Percentiles rank a stretch among this genome's conserved stretches.
phyloP scores from a whole-genome alignment of 2,113 vertebrate species.

The Rhea pennata region DNA sequence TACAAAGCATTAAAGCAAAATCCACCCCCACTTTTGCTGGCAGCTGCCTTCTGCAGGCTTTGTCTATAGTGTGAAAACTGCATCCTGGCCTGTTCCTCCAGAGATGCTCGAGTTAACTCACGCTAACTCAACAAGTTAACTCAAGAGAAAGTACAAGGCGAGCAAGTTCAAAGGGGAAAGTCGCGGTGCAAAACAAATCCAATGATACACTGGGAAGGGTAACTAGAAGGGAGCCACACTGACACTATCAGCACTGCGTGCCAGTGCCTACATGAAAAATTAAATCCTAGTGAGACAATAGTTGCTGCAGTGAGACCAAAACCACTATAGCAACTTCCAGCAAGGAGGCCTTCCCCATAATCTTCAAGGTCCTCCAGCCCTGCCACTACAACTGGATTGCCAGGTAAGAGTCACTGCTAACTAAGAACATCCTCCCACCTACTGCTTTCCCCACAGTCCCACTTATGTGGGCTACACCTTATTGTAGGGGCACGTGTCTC shows the following conservation, averaged over 20 bases:
- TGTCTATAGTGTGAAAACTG: background rate
- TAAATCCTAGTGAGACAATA: constrained; percentile 2
- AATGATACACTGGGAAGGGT: background rate
- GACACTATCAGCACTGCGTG: background rate
- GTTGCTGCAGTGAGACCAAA: background rate
- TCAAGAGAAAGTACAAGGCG: background rate
- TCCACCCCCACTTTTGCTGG: background rate
- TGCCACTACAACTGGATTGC: background rate
- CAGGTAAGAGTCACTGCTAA: background rate
- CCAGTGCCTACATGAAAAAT: background rate
- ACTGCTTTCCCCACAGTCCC: fast-evolving
- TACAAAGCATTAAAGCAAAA: background rate
- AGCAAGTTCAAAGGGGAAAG: background rate
- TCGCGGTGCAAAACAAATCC: background rate
- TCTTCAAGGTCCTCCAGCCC: background rate
- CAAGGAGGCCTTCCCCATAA: background rate
- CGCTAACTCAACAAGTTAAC: fast-evolving
- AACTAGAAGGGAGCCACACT: background rate
- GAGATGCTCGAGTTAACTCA: background rate
- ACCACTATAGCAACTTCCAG: background rate
- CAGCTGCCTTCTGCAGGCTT: background rate
- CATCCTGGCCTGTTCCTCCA: background rate
- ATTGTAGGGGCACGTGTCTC: background rate
- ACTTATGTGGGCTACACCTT: background rate
- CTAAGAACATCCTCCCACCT: background rate